These are phyloP conservation scores for Poecilobothrus nobilitatus DNA, from an alignment of 2,888 invertebrate genomes.

Conservation along the genomic window DNA sequence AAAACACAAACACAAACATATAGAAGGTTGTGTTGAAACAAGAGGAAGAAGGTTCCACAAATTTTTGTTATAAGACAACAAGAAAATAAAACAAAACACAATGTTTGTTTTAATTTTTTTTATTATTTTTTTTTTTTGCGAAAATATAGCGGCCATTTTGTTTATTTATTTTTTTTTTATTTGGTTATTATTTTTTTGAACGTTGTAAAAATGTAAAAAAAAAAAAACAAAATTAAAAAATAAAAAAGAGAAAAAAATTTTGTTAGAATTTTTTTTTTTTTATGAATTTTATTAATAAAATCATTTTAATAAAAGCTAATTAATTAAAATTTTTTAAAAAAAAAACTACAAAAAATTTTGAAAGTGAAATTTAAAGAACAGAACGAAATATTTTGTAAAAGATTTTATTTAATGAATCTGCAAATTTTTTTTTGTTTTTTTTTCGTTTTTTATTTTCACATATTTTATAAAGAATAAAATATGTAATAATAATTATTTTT, in stretches of 20 bases:
- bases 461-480: too few relatives aligned
- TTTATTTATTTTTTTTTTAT: neutral
- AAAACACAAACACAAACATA: slow-evolving; percentile 6
- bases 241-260: neutral
- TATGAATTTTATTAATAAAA: too few relatives aligned
- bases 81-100: neutral
- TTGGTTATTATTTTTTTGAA: neutral
- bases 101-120: neutral
- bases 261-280: neutral
- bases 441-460: too few relatives aligned
- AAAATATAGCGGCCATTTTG: neutral
- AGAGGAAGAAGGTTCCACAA: slow-evolving; percentile 8
- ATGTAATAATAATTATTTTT: too few relatives aligned
- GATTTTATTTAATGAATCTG: neutral
- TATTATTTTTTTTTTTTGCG: neutral
- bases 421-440: too few relatives aligned
- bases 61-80: neutral
- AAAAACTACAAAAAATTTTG: too few relatives aligned
- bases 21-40: slow-evolving; percentile 11
- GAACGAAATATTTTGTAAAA: neutral
- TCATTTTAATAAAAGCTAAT: too few relatives aligned
- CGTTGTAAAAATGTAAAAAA: neutral
- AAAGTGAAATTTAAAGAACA: too few relatives aligned
- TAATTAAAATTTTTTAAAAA: too few relatives aligned
- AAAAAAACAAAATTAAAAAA: neutral